Evolutionary conservation across 1,140 invertebrate species (phyloP), one percentile per base, ranked within the genome.

Genomic region (Drosophila watanabei): DNA sequence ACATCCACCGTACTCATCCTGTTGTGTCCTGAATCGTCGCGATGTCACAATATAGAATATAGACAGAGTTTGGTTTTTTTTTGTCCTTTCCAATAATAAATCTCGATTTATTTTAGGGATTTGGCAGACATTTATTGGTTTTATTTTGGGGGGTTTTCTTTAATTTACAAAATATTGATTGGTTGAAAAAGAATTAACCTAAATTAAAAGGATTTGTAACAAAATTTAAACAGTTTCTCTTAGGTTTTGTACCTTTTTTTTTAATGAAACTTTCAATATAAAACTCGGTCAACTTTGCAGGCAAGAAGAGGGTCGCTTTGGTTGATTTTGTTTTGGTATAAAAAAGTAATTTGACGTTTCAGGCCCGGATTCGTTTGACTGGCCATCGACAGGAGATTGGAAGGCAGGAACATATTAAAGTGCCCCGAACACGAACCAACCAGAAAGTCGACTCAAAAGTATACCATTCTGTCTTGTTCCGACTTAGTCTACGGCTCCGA

Each of bases 321-420:
- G 65, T 37, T 49, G 48, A 37, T 48, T 13, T 28, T 18, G 43
- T 30, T 9, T 24, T 16, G 41, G 41, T 13, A 32, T 20, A 16
- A 46, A 46, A 59, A 73, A 71, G 51, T 73, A 73, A 73, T 73
- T 73, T 72, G 68, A 73, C 46, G 24, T 60, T 20, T 73, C 46
- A 51, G 68, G 37, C 24, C 63, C 68, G 49, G 68, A 71, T 71
- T 52, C 63, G 63, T 60, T 72, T 72, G 70, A 73, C 54, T 72
- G 52, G 68, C 46, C 68, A 60, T 60, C 68, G 68, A 60, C 52
- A 60, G 41, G 45, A 30, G 20, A 41, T 28, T 45, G 46, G 32
- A 65, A 49, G 45, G 18, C 35, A 35, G 60, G 18, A 58, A 41
- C 75, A 75, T 58, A 76, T 76, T 76, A 72, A 72, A 73, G 68